A percentile compares a stretch with the other conserved stretches of the same genome.
Conservation (phyloP, 2,888 invertebrate species). For the Notocelia uddmanniana region DNA sequence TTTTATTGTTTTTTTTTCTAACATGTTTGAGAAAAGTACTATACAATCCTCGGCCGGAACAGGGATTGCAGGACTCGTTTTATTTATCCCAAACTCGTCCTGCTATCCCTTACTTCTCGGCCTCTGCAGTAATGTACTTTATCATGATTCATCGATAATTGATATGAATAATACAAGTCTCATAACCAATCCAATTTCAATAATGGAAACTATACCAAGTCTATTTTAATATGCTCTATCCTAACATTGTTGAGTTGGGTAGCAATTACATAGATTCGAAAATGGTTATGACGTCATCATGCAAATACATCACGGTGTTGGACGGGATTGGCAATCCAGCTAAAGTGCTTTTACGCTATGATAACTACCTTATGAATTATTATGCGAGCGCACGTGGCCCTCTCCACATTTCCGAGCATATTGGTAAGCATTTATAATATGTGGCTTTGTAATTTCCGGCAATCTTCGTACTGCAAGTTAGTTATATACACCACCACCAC, state of each 20-base stretch:
- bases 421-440: constrained; percentile 31
- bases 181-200: constrained; percentile 37
- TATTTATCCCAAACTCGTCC: too few species aligned
- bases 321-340: constrained; percentile 71
- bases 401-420: constrained; percentile 49
- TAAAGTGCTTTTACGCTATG: constrained; percentile 70
- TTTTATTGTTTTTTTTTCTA: too few species aligned
- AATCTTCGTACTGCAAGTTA: neutral
- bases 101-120: too few species aligned
- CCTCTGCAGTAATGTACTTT: too few species aligned
- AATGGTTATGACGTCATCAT: constrained; percentile 70
- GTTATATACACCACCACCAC: too few species aligned
- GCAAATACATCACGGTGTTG: constrained; percentile 64
- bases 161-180: constrained; percentile 28
- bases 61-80: too few species aligned
- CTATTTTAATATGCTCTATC: constrained; percentile 39
- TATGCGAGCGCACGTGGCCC: constrained; percentile 55
- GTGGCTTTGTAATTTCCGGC: constrained; percentile 14
- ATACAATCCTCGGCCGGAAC: too few species aligned
- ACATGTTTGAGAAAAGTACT: too few species aligned
- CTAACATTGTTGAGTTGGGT: constrained; percentile 48
- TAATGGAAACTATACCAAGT: constrained; percentile 40
- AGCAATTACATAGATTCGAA: constrained; percentile 65
- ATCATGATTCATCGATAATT: constrained; percentile 13
- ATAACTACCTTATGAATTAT: constrained; percentile 76